Base-by-base conservation (phyloP, 2,888 invertebrate genomes). In the Geotrupes spiniger region DNA sequence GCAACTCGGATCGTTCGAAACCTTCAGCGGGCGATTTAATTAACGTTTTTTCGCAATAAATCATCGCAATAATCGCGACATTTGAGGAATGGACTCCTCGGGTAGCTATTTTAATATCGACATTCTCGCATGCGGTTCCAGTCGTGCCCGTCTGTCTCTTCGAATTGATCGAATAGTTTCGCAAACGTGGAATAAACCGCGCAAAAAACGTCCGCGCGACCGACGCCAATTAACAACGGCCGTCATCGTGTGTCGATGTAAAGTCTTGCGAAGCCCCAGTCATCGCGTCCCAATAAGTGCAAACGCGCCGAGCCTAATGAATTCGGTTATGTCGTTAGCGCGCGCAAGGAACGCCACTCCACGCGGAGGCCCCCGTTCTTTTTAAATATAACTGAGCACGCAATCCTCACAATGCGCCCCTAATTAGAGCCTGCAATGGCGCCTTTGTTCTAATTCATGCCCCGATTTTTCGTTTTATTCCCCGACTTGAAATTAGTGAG, bases 401-500 rank as follows among this genome's bases (percentile, higher is more conserved):
- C 64, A 59, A 57, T 55, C 26, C 64, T 62, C 58, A 64, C 63
- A 64, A 64, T 64, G 61, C 63, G 62, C 59, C 60, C 42, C 63
- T 65, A 65, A 66, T 65, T 65, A 65, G 63, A 60, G 60, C 4
- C 57, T 50, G 54, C 49, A 46, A 52, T 54, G 56, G 49, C 55
- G 59, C 59, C 60, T 63, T 65, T 64, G 64, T 63, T 60, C 58
- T 59, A 61, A 63, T 63, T 62, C 63, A 61, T 56, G 61, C 57
- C 52, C 42, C 58, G 44, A 44, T 44, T 44, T 54, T 47, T 45
- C 52, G 44, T 49, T 51, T 58, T 54, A 51, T 56, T 54, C 51
- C n/a, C 55, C 54, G 46, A 51, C 51, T 53, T 53, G 54, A 57
- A 60, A 60, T 59, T 59, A 62, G 60, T 60, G 57, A 57, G 57